Base-by-base conservation (phyloP, 2,888 invertebrate genomes). In the Julus scandinavius region DNA sequence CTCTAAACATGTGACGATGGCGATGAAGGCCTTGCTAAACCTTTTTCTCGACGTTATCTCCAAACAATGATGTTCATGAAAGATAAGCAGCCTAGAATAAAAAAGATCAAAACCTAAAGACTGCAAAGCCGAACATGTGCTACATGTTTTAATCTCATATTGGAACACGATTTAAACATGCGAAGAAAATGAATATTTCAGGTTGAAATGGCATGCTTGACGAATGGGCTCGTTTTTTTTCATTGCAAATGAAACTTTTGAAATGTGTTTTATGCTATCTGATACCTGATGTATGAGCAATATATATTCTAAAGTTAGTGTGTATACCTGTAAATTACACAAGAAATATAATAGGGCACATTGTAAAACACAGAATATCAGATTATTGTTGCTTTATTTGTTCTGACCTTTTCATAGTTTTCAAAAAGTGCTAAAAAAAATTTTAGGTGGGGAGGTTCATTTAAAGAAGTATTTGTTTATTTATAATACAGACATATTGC, bases 71-170 rank as follows among this genome's bases (percentile, higher is more conserved):
- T 63, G 63, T 63, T 63, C 63, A n/a, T 0, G 20, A 20, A 20
- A n/a, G 63, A 63, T 63, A 63, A 63, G 63, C 63, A 17, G 63
- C 63, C 20, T 63, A 63, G 63, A 9, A 20, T 63, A 63, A 63
- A 63, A 58, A 63, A 20, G 20, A 63, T 63, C 63, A 4, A 6
- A 63, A 63, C 63, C 20, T 63, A 20, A 63, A 20, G 20, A 63
- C n/a, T n/a, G 20, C 63, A 7, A 63, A 20, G 63, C 4, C 20
- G 63, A 63, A 63, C 63, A 20, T n/a, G 63, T 6, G 1, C 63
- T 20, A 20, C 63, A 20, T 63, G 63, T 20, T n/a, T 63, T 63
- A 63, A 63, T 63, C 63, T 63, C 63, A 20, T 7, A 20, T 20
- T 63, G 20, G 20, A n/a, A 63, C 17, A 63, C 20, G 58, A 58